Conservation (phyloP, 30 jellyfish, hydroid and myxozoan species). For the Pseudorhiza aurosa region DNA sequence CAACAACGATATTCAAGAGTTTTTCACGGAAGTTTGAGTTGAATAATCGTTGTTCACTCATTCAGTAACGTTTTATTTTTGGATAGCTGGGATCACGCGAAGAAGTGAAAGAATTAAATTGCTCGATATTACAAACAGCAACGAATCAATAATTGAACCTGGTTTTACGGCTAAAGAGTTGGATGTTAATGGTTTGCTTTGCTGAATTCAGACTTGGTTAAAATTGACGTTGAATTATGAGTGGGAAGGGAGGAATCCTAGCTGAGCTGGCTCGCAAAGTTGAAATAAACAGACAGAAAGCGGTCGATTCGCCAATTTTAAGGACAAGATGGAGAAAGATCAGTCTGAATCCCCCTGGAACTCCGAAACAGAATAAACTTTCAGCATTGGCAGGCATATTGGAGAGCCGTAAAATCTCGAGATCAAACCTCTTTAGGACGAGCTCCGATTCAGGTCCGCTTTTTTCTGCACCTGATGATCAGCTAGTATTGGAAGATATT, state of each 20-base stretch:
- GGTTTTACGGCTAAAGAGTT: no score
- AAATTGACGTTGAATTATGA: neutral
- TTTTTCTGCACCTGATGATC: conserved; percentile 6
- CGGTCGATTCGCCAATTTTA: conserved; percentile 71
- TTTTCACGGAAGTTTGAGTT: no score
- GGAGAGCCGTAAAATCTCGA: neutral
- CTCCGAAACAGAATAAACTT: conserved; percentile 34
- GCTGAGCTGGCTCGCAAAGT: conserved; percentile 66
- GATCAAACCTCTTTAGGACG: conserved; percentile 9
- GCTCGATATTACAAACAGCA: no score
- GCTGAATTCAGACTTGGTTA: neutral
- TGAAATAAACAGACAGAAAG: conserved; percentile 55
- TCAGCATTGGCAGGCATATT: conserved; percentile 29
- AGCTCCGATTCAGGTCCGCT: conserved; percentile 31
- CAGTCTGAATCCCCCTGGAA: neutral
- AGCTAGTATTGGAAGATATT: conserved; percentile 16
- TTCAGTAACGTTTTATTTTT: no score
- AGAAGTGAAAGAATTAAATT: no score
- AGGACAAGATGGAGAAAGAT: conserved; percentile 61
- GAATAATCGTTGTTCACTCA: no score
- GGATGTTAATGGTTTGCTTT: no score
- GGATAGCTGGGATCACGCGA: no score
- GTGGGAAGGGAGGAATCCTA: conserved; percentile 52
- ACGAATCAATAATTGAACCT: no score
- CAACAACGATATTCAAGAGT: no score